Evolutionary conservation across 2,113 vertebrate species (phyloP).

Genomic region (Limnothrissa miodon): DNA sequence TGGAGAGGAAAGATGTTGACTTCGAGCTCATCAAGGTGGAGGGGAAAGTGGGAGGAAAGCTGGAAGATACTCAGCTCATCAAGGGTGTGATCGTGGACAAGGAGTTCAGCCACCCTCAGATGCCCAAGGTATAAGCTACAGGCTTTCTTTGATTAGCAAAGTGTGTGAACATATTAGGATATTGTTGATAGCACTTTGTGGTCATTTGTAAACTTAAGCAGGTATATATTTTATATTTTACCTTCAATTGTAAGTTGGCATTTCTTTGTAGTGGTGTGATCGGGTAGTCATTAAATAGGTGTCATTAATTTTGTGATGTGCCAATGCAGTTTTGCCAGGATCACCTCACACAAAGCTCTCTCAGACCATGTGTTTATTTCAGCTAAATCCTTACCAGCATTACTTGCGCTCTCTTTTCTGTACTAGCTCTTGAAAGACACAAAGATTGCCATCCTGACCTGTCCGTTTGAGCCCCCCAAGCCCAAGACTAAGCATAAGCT

Average conservation of each 20-base stretch:
- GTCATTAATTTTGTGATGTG: too few relatives aligned
- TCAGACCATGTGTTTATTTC: too few relatives aligned
- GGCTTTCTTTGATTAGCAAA: neutral
- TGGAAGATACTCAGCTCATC: constrained; percentile 94
- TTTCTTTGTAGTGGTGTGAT: too few relatives aligned
- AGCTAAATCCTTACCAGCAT: neutral
- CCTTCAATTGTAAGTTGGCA: too few relatives aligned
- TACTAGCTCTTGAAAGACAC: constrained; percentile 82
- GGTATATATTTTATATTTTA: too few relatives aligned
- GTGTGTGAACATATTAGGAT: too few relatives aligned
- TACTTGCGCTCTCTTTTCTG: neutral
- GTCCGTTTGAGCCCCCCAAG: constrained; percentile 96
- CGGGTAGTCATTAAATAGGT: too few relatives aligned
- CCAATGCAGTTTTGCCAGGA: too few relatives aligned
- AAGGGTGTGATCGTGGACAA: constrained; percentile 97
- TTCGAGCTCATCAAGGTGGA: constrained; percentile 99
- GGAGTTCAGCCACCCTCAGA: constrained; percentile 98
- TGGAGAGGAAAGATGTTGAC: constrained; percentile 97
- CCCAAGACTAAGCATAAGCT: constrained; percentile 99
- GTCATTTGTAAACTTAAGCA: too few relatives aligned
- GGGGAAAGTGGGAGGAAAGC: constrained; percentile 94
- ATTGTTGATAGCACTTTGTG: neutral
- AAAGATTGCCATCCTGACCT: constrained; percentile 96
- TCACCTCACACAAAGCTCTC: too few relatives aligned
- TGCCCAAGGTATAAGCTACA: constrained; percentile 91